A percentile compares a stretch with the other conserved stretches of the same genome.
Evolutionary conservation across 2,113 vertebrate genomes (phyloP).

Genomic region (Lamprotornis superbus): DNA sequence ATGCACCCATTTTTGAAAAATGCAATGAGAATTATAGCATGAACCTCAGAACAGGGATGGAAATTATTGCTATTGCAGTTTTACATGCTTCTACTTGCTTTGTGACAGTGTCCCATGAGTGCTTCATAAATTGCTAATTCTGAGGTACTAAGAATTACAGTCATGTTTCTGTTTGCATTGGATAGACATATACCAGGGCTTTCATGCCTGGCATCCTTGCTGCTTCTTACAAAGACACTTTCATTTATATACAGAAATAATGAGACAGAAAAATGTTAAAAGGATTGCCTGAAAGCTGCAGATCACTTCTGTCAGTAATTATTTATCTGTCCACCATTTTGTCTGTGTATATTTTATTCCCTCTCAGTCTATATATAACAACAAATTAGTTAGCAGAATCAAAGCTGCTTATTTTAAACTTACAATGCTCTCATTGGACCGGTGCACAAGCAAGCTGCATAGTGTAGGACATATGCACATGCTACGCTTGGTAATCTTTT

Average conservation of each 20-base stretch:
- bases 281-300: not conserved
- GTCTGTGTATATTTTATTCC: conserved; percentile 4
- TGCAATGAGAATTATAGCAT: not conserved
- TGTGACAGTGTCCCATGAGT: not conserved
- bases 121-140: not conserved
- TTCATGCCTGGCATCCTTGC: not conserved
- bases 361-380: not conserved
- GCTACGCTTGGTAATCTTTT: not conserved
- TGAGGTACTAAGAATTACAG: not conserved
- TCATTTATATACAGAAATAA: conserved; percentile 50
- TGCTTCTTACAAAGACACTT: not conserved
- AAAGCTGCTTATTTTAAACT: conserved; percentile 12
- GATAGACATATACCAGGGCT: not conserved
- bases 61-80: not conserved
- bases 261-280: not conserved
- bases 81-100: not conserved
- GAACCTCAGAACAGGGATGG: not conserved
- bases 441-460: not conserved
- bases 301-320: conserved; percentile 2
- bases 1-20: not conserved
- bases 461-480: not conserved
- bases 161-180: not conserved
- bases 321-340: conserved; percentile 21
- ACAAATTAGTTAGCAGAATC: conserved; percentile 16
- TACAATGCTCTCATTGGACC: not conserved